A percentile compares a stretch with the other conserved stretches of the same genome.
phyloP scores from a whole-genome alignment of 2,797 vertebrate genomes.

The Aselliscus stoliczkanus region DNA sequence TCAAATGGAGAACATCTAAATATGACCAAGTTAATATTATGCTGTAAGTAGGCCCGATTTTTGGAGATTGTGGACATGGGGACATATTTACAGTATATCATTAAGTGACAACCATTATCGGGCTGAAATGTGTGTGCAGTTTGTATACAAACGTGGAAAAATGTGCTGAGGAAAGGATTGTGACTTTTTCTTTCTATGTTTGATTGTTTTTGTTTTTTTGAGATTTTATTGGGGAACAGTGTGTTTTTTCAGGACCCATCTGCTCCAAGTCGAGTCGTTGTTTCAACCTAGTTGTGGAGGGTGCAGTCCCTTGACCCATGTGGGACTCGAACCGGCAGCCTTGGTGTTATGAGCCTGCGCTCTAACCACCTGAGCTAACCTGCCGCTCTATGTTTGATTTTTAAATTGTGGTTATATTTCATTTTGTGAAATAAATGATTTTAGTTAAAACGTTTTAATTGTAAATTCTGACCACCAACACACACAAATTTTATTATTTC shows the following conservation, averaged over 20 bases:
- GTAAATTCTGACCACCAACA: not conserved
- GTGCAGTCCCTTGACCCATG: no score
- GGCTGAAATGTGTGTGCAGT: no score
- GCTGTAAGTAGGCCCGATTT: constrained; percentile 2
- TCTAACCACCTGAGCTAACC: no score
- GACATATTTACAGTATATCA: not conserved
- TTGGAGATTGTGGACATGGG: not conserved
- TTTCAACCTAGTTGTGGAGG: no score
- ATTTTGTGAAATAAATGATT: not conserved
- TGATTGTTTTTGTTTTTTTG: not conserved
- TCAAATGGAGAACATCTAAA: constrained; percentile 18
- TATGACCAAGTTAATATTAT: not conserved
- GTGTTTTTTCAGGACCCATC: no score
- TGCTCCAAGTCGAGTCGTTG: no score
- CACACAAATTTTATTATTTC: not conserved
- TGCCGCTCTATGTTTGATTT: no score
- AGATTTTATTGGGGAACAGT: no score
- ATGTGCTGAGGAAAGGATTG: not conserved
- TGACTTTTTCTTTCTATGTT: not conserved
- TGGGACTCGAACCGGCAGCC: no score
- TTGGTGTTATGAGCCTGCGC: no score
- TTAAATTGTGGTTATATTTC: not conserved
- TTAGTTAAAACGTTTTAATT: not conserved
- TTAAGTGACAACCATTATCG: not conserved
- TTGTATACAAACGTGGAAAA: not conserved